Evolutionary conservation across 1,140 invertebrate genomes (phyloP), one percentile per base, ranked within the genome.

Genomic region (Charaxes varanes): DNA sequence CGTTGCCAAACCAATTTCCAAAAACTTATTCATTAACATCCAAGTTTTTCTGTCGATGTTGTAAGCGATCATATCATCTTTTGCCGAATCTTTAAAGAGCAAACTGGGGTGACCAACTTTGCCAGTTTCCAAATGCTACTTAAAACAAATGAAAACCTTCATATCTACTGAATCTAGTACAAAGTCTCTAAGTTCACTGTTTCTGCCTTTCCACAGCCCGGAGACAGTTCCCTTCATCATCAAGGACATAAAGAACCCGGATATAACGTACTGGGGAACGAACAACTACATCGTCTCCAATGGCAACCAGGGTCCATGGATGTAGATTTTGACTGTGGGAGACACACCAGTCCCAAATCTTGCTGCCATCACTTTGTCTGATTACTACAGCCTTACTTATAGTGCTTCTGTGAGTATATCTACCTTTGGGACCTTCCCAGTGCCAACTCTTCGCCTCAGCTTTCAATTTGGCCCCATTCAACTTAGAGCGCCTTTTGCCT

Each of bases 201-300:
- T 10, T 30, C 14, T 21, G 13, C 26, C 24, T 31, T 21, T 61
- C 53, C 13, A n/a, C 48, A 81, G 77, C 0, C 65, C 68, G 0
- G 62, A 59, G n/a, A 77, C 68, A 48, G 53, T 79, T 0, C 74
- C 73, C 0, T 77, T 72, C 30, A 49, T 79, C 0, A 43, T 52
- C 1, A 70, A 61, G 10, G 60, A 72, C 14, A 57, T 78, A 0
- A 51, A 50, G 1, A 63, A 65, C 31, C 67, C 69, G 0, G 67
- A 67, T 21, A 63, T 64, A 0, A 57, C 49, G 1, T 68, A 62
- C 34, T 77, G 74, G 68, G 64, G 62, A 0, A 77, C 72, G 0
- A 71, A 71, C 18, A 81, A 81, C 54, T 62, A 71, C 17, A 67
- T 81, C 16, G 45, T 70, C 17, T 68, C 64, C 3, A 60, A 56